Evolutionary conservation across 2,888 invertebrate species (phyloP).

Genomic region (Agriotes lineatus): DNA sequence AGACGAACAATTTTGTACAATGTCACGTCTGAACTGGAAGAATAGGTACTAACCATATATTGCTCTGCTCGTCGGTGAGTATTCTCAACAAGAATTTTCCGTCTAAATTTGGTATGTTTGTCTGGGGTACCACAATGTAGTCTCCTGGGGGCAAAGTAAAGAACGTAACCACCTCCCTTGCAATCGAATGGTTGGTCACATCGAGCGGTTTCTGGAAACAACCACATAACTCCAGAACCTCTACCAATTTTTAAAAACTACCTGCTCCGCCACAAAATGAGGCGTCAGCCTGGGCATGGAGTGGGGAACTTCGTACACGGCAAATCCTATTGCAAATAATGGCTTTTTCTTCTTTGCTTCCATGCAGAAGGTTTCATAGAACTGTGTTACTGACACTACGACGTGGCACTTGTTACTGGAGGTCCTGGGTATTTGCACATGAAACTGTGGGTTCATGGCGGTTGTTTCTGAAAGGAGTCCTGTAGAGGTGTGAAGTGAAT

Average conservation of each 20-base stretch:
- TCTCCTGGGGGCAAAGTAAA: conserved; percentile 81
- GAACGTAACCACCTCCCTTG: conserved; percentile 78
- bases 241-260: too few relatives aligned
- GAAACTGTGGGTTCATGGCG: conserved; percentile 79
- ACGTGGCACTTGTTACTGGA: conserved; percentile 77
- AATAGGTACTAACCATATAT: conserved; percentile 71
- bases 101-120: conserved; percentile 76
- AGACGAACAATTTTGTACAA: conserved; percentile 37
- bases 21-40: not conserved
- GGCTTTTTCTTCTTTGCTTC: conserved; percentile 68
- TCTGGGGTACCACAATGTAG: conserved; percentile 81
- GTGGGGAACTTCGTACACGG: conserved; percentile 77
- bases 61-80: conserved; percentile 79
- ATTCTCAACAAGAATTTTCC: conserved; percentile 79
- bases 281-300: conserved; percentile 72
- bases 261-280: conserved; percentile 73
- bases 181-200: conserved; percentile 75
- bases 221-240: too few relatives aligned
- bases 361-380: conserved; percentile 69
- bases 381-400: conserved; percentile 79
- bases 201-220: conserved; percentile 72
- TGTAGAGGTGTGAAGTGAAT: conserved; percentile 7
- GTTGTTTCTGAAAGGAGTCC: conserved; percentile 70
- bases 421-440: conserved; percentile 75
- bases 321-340: conserved; percentile 76